These are phyloP conservation scores for Gallinago solitaria DNA, from an alignment of 2,797 vertebrate genomes.

Conservation along the genomic window DNA sequence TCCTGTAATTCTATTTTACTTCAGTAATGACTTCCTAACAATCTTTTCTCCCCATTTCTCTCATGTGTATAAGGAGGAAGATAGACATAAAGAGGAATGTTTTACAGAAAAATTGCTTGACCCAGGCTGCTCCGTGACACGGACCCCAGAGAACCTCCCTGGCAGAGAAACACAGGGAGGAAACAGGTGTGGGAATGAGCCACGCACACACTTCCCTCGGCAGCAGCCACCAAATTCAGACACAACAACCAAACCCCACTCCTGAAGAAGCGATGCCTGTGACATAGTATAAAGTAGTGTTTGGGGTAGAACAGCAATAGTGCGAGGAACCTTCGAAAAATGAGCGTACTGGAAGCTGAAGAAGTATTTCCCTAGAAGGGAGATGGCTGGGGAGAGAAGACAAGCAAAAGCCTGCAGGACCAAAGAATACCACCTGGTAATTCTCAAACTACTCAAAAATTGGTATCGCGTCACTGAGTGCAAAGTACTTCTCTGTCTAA, in stretches of 20 bases:
- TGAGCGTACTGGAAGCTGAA: neutral
- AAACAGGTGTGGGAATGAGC: slow-evolving; percentile 57
- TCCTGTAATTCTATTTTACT: slow-evolving; percentile 5
- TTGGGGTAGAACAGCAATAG: neutral
- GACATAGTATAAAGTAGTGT: neutral
- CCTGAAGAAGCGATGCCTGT: neutral
- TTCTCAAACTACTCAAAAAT: neutral
- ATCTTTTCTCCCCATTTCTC: slow-evolving; percentile 8
- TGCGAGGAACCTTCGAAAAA: neutral
- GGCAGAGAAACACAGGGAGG: slow-evolving; percentile 39
- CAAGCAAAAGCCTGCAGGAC: neutral
- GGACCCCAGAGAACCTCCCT: neutral
- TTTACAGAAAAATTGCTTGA: slow-evolving; percentile 1
- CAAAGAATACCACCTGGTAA: neutral
- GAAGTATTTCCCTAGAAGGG: neutral
- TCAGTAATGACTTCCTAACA: neutral
- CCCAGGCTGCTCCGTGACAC: neutral
- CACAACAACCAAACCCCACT: neutral
- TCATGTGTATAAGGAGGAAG: slow-evolving; percentile 20
- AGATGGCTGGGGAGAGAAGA: neutral
- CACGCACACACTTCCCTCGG: slow-evolving; percentile 39
- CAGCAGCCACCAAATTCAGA: neutral
- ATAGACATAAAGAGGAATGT: slow-evolving; percentile 18
- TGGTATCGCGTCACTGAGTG: neutral
- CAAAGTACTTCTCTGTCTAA: neutral